These are phyloP conservation scores for Actenoides hombroni DNA, from an alignment of 2,113 vertebrate species.

Conservation along the genomic window DNA sequence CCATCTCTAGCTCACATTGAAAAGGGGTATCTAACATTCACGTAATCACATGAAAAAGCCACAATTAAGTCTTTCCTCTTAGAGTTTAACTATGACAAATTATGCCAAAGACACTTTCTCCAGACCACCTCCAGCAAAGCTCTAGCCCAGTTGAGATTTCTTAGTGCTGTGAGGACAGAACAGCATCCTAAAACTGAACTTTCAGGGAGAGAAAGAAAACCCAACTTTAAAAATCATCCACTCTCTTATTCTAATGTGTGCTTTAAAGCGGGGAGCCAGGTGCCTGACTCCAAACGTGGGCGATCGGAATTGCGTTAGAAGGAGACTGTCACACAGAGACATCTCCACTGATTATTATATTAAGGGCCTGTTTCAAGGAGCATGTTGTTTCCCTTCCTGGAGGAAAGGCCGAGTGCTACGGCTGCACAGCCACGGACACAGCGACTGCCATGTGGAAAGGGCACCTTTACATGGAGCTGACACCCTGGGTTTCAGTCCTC, in stretches of 20 bases:
- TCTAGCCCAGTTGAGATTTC: not conserved
- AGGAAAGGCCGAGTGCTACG: accelerated
- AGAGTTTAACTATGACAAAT: not conserved
- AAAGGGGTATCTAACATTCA: not conserved
- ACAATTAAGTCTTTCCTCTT: not conserved
- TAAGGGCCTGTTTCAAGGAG: not conserved
- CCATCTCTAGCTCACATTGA: not conserved
- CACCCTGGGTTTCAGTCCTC: accelerated
- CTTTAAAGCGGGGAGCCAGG: not conserved
- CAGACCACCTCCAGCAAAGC: not conserved
- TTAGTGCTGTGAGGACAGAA: not conserved
- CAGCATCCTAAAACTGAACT: not conserved
- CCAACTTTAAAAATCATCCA: not conserved
- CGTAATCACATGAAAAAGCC: not conserved
- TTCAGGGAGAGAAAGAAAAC: not conserved
- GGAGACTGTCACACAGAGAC: not conserved
- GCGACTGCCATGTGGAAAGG: not conserved
- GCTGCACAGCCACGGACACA: not conserved
- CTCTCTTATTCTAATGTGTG: accelerated
- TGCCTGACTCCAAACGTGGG: not conserved
- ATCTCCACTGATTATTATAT: not conserved
- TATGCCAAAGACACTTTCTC: not conserved
- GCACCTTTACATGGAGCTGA: not conserved
- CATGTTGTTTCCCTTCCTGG: accelerated
- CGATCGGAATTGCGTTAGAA: not conserved